Percentiles rank a stretch among this genome's conserved stretches.
These are phyloP conservation scores for Bungarus multicinctus DNA, from an alignment of 2,113 vertebrate genomes.

Conservation along the genomic window DNA sequence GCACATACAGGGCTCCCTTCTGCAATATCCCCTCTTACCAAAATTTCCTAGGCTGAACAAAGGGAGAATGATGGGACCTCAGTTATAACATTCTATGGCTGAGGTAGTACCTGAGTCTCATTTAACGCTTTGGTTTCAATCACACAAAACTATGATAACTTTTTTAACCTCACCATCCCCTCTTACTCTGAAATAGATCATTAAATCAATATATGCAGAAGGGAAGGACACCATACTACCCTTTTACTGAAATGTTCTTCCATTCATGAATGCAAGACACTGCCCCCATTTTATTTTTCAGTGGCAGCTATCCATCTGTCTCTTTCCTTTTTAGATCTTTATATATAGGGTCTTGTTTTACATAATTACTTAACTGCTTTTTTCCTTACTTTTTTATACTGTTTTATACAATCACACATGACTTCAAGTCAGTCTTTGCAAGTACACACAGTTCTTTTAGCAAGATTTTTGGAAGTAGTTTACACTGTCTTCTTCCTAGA, in stretches of 20 bases:
- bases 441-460: background rate
- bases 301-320: background rate
- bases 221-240: background rate
- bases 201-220: background rate
- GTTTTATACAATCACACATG: background rate
- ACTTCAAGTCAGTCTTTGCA: background rate
- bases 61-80: background rate
- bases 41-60: background rate
- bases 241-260: background rate
- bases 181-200: background rate
- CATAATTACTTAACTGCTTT: background rate
- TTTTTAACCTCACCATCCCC: background rate
- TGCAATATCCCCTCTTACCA: background rate
- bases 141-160: background rate
- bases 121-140: background rate
- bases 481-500: background rate
- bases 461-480: background rate
- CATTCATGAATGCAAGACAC: background rate
- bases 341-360: background rate
- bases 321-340: background rate
- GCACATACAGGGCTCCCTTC: background rate
- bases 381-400: background rate
- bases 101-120: background rate
- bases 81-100: background rate
- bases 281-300: background rate